These are phyloP conservation scores for Platichthys stellatus DNA, from an alignment of 2,113 vertebrate genomes.

Conservation along the genomic window DNA sequence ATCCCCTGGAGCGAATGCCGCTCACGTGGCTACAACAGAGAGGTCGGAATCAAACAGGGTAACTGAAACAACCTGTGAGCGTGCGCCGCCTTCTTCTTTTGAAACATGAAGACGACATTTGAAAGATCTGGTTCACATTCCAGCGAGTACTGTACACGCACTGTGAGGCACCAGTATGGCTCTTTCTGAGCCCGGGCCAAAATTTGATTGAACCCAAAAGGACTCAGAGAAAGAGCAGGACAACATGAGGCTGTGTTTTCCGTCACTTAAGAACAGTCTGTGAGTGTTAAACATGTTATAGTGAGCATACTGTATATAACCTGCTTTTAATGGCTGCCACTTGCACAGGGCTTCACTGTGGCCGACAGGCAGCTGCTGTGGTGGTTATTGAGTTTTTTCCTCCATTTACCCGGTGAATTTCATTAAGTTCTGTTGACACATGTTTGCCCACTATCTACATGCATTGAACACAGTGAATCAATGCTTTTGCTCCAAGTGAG, in stretches of 20 bases:
- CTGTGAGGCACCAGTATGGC: neutral
- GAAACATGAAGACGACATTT: constrained; percentile 1
- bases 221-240: neutral
- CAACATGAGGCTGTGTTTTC: constrained; percentile 9
- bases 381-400: neutral
- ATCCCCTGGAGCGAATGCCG: neutral
- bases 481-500: neutral
- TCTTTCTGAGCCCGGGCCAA: neutral
- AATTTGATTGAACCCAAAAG: neutral
- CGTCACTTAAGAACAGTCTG: neutral
- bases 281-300: neutral
- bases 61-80: constrained; percentile 5
- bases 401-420: neutral
- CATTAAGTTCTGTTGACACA: constrained; percentile 1
- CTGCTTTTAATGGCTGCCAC: neutral
- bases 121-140: neutral
- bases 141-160: neutral
- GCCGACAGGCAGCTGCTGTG: neutral
- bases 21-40: neutral
- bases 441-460: neutral
- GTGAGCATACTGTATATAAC: neutral
- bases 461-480: neutral
- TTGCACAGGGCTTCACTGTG: neutral
- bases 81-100: neutral
- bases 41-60: neutral